A percentile compares a stretch with the other conserved stretches of the same genome.
These are phyloP conservation scores for Drosophila dunni DNA, from an alignment of 1,140 invertebrate genomes.

Conservation along the genomic window DNA sequence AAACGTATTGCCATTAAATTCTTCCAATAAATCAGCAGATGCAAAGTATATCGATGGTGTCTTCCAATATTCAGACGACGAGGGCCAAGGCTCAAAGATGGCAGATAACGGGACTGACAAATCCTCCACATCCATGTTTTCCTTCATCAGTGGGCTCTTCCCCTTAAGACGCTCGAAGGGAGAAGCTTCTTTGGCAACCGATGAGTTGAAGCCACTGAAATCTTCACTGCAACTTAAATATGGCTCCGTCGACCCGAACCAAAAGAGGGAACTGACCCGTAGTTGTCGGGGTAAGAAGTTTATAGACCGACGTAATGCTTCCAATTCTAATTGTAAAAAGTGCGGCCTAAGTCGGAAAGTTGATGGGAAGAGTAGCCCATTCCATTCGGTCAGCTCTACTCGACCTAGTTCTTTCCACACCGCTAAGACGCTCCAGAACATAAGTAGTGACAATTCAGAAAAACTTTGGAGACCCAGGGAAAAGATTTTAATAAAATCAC, in stretches of 20 bases:
- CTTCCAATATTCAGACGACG: neutral
- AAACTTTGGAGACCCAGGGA: neutral
- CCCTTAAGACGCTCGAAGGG: neutral
- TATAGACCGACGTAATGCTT: neutral
- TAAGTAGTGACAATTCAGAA: neutral
- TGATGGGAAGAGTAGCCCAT: neutral
- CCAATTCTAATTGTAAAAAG: constrained; percentile 21
- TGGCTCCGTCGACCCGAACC: constrained; percentile 1
- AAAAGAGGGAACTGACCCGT: neutral
- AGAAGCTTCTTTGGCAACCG: neutral
- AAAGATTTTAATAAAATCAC: neutral
- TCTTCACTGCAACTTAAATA: neutral
- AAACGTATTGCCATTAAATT: constrained; percentile 44
- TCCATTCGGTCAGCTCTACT: neutral
- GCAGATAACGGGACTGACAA: neutral
- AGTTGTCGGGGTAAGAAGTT: constrained; percentile 18
- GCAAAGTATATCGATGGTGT: constrained; percentile 40
- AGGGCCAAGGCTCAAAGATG: neutral
- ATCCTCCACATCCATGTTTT: constrained; percentile 30
- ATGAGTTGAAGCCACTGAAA: constrained; percentile 14
- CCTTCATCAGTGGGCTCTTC: constrained; percentile 15
- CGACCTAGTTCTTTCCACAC: neutral
- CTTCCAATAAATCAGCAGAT: constrained; percentile 56
- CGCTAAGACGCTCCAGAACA: neutral
- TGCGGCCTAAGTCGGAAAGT: constrained; percentile 17